Conservation (phyloP, 2,888 invertebrate genomes). For the Lycia hirtaria region DNA sequence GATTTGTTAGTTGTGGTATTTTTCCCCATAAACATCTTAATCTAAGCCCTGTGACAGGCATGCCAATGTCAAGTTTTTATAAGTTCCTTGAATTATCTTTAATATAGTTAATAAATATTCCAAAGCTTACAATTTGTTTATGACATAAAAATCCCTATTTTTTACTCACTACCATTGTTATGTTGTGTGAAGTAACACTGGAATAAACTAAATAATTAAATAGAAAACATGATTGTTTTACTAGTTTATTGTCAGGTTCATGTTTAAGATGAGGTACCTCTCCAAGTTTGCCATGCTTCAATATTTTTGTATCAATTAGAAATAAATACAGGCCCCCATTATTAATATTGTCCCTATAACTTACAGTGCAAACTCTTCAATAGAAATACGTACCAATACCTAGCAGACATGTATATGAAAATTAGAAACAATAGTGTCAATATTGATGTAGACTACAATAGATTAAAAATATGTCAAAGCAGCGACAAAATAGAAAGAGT, state of each 20-base stretch:
- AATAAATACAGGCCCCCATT: too few relatives aligned
- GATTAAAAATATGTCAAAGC: too few relatives aligned
- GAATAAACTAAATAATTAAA: conserved; percentile 37
- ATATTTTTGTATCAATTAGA: conserved; percentile 50
- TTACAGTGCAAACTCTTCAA: too few relatives aligned
- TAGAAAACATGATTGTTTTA: conserved; percentile 49
- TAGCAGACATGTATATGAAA: too few relatives aligned
- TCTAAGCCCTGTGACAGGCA: conserved; percentile 23
- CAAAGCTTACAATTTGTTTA: conserved; percentile 9
- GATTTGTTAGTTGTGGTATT: too few relatives aligned
- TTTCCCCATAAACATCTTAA: too few relatives aligned
- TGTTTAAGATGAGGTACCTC: conserved; percentile 60
- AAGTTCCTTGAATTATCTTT: not conserved
- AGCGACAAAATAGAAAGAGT: too few relatives aligned
- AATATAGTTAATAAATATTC: not conserved
- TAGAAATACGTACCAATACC: too few relatives aligned
- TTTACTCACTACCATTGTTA: not conserved
- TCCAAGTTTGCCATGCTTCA: conserved; percentile 66
- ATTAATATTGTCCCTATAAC: too few relatives aligned
- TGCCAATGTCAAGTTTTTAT: not conserved
- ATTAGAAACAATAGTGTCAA: too few relatives aligned
- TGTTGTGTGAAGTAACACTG: conserved; percentile 23
- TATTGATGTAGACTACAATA: too few relatives aligned
- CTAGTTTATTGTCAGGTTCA: conserved; percentile 75
- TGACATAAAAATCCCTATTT: conserved; percentile 2